Base-by-base conservation (phyloP, 2,113 vertebrate species). In the Epinephelus lanceolatus region DNA sequence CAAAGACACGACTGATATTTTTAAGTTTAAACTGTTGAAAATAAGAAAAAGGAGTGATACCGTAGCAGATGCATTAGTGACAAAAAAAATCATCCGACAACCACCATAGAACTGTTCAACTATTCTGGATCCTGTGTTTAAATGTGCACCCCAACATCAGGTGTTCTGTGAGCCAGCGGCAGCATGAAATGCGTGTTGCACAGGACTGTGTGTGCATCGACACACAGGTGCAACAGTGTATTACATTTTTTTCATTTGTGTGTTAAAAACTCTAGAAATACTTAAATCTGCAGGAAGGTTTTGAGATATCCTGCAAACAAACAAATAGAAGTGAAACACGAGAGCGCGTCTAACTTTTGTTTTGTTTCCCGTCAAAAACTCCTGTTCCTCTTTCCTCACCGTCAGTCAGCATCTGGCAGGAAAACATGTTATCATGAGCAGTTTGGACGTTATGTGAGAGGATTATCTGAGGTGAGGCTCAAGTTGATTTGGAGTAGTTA, bases 401-500 rank as follows among this genome's bases (percentile, higher is more conserved):
- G 52, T 5, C 8, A 6, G 6, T 66, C 63, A 14, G 70, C 52
- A 27, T 67, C 42, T 55, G 45, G 56, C 51, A 23, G 13, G 60
- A 56, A 61, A 80, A 76, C 57, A 60, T 52, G 73, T 78, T 69
- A 27, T 74, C 66, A 37, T 19, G 69, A 86, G 75, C 56, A 69
- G 80, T 71, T 55, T 78, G 67, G 71, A 25, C 45, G 62, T 27
- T n/a, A 40, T 56, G 6, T 27, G 57, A 77, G 67, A 17, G 25
- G 93, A 90, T 90, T 84, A 91, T 62, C 33, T 11, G 87, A 90
- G 87, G 86, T 90, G 80, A 90, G 81, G 52, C 62, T 79, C 49
- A 63, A 69, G 78, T 15, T 56, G 84, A 65, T 40, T 70, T 30
- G 37, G 18, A 47, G 74, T 21, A 30, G 74, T 61, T 77, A 67